Evolutionary conservation across 2,888 invertebrate species (phyloP).

Genomic region (Auanema freiburgensis): DNA sequence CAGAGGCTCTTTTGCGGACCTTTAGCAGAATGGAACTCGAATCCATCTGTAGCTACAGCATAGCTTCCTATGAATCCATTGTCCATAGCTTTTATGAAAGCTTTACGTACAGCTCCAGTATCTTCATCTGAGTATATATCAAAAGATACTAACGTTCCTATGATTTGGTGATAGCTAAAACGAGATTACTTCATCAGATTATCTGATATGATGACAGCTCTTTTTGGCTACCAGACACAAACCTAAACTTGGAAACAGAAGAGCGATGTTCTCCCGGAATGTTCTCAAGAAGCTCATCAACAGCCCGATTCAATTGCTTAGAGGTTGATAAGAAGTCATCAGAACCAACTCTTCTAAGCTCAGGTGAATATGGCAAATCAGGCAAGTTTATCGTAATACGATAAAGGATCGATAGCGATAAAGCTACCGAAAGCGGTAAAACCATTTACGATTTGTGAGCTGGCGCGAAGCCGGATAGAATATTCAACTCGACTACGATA

Average conservation of each 20-base stretch:
- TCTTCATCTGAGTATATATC: constrained; percentile 50
- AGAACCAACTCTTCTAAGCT: constrained; percentile 41
- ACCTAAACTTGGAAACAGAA: constrained; percentile 52
- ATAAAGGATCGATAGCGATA: constrained; percentile 52
- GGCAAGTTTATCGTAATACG: constrained; percentile 59
- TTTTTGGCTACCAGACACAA: not conserved
- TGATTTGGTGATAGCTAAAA: constrained; percentile 54
- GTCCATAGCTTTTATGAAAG: constrained; percentile 42
- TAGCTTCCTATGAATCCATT: constrained; percentile 47
- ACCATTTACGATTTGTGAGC: constrained; percentile 24
- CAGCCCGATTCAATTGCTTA: constrained; percentile 36
- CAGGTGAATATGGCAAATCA: constrained; percentile 57
- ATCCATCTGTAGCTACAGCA: constrained; percentile 56
- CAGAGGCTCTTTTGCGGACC: constrained; percentile 30
- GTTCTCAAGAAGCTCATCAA: constrained; percentile 35
- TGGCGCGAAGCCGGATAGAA: not conserved
- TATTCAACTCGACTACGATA: too few species aligned
- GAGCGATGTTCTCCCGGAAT: constrained; percentile 47
- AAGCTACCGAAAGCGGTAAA: constrained; percentile 43
- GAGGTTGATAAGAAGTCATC: constrained; percentile 44
- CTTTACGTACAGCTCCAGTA: constrained; percentile 38
- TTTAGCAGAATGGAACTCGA: constrained; percentile 53
- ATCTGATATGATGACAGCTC: not conserved
- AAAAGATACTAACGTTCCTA: constrained; percentile 55
- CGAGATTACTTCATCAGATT: not conserved